Evolutionary conservation across 2,113 vertebrate species (phyloP).

Genomic region (Martes martes): DNA sequence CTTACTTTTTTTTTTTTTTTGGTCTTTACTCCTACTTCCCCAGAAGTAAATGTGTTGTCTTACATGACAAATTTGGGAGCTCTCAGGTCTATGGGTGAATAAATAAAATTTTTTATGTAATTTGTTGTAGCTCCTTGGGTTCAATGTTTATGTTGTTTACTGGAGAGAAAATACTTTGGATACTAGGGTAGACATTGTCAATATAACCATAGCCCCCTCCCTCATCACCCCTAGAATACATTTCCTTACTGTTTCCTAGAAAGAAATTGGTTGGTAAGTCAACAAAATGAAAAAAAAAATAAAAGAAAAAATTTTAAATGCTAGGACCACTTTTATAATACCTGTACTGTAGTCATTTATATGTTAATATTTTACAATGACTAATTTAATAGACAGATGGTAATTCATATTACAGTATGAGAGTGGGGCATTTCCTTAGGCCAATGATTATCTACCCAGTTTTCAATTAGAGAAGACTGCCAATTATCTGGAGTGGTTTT

Average conservation of each 20-base stretch:
- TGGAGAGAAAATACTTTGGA: neutral
- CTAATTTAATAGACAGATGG: constrained; percentile 81
- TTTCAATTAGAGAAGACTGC: constrained; percentile 80
- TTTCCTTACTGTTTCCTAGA: constrained; percentile 43
- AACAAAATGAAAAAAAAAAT: constrained; percentile 31
- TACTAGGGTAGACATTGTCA: neutral
- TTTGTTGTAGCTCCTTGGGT: neutral
- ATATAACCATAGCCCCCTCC: neutral
- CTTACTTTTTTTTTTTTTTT: neutral
- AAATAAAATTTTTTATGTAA: neutral
- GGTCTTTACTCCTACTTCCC: neutral
- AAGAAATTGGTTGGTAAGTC: constrained; percentile 42
- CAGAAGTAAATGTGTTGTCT: neutral
- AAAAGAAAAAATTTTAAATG: constrained; percentile 19
- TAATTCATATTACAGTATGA: constrained; percentile 65
- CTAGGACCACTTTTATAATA: constrained; percentile 40
- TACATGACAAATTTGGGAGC: neutral
- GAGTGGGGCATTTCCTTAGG: constrained; percentile 71
- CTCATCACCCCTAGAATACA: neutral
- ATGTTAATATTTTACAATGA: constrained; percentile 72
- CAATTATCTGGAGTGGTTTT: constrained; percentile 77
- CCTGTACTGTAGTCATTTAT: constrained; percentile 59
- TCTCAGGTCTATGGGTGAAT: neutral
- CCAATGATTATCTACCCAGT: constrained; percentile 74
- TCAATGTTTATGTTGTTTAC: neutral